Evolutionary conservation across 1,140 invertebrate species (phyloP), one percentile per base, ranked within the genome.

Genomic region (Daktulosphaira vitifoliae): DNA sequence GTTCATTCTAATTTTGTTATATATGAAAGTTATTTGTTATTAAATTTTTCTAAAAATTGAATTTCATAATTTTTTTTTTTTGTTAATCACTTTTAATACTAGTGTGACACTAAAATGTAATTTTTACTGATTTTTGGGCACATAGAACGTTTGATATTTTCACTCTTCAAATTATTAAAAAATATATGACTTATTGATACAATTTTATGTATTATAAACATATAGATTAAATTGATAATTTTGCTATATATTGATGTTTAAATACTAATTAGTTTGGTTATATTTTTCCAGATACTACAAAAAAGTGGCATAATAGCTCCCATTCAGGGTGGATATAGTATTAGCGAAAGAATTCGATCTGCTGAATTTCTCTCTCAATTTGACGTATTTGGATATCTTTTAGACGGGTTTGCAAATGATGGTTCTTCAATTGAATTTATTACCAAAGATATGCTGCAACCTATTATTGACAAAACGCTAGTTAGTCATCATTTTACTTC

Each of bases 361-460:
- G 80, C 83, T 16, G 73, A 81, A 70, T 77, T 80, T 56, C 77
- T 86, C 33, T 77, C 78, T 29, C 76, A 79, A 69, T 71, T 80
- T 18, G 68, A 70, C 37, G 75, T 82, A 59, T 73, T 79, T 51
- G 87, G 90, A 48, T 89, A 83, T 75, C 76, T 89, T 1, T 79
- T 93, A 38, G 87, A 91, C 73, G 90, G 90, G 65, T 82, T 92
- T 65, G 85, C 89, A 71, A 81, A 78, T 62, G 84, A 87, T 75
- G 81, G 86, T 33, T 71, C 81, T 71, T 71, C 77, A 68, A 75
- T 84, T 20, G 79, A 83, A 59, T 72, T 80, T 49, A 74, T 85
- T 49, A 68, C 79, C 15, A 72, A 81, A 46, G 70, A 80, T n/a
- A 78, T 80, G 50, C 74, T 89, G 64, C 75, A 79, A 68, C 71